Percentiles rank a stretch among this genome's conserved stretches.
Conservation (phyloP, 1,140 invertebrate genomes). For the Heliothis virescens region DNA sequence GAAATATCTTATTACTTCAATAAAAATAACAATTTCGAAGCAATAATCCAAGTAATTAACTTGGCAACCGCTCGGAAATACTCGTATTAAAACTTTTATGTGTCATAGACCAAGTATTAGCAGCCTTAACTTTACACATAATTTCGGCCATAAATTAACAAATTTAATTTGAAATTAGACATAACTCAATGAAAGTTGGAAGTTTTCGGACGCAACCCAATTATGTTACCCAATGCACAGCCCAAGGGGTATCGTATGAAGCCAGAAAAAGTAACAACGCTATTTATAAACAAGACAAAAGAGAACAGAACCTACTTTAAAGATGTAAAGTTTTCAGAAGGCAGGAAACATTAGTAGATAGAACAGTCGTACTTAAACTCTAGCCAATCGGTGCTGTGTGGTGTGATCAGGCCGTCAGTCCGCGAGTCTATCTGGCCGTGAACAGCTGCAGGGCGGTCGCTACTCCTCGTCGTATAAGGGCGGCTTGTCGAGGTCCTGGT, state of each 20-base stretch:
- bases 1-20: background rate
- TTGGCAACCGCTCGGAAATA: background rate
- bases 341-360: too few relatives aligned
- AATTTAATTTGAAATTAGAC: background rate
- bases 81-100: background rate
- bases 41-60: slow-evolving; percentile 12
- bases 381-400: background rate
- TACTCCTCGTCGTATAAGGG: slow-evolving; percentile 68
- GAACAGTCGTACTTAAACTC: background rate
- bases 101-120: background rate
- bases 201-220: background rate
- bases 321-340: too few relatives aligned
- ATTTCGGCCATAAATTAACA: background rate
- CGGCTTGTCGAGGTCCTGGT: slow-evolving; percentile 57
- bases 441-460: background rate
- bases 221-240: background rate
- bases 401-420: background rate
- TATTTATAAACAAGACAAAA: too few relatives aligned
- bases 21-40: background rate
- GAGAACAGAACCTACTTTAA: too few relatives aligned
- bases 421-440: background rate
- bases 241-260: background rate
- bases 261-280: too few relatives aligned
- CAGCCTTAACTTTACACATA: background rate
- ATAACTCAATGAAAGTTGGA: background rate